These are phyloP conservation scores for Syritta pipiens DNA, from an alignment of 2,888 invertebrate species.

Conservation along the genomic window DNA sequence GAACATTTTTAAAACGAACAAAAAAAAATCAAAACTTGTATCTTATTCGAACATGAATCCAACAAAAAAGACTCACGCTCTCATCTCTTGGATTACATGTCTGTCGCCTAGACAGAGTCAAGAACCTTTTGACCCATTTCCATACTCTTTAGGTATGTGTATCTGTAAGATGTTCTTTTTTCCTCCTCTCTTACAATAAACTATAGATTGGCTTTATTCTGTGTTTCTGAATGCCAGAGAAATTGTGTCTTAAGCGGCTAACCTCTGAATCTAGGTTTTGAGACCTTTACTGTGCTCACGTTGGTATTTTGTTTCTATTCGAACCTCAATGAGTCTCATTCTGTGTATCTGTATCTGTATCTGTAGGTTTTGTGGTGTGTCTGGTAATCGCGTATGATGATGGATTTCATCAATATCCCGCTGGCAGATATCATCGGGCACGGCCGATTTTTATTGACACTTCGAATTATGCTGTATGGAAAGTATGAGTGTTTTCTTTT, in stretches of 20 bases:
- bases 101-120: constrained; percentile 7
- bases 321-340: constrained; percentile 30
- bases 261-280: constrained; percentile 49
- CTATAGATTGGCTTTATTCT: constrained; percentile 24
- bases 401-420: constrained; percentile 25
- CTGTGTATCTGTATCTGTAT: constrained; percentile 19
- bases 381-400: constrained; percentile 24
- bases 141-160: constrained; percentile 27
- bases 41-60: no score
- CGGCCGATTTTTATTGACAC: constrained; percentile 52
- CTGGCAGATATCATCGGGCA: constrained; percentile 28
- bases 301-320: constrained; percentile 27
- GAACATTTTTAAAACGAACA: constrained; percentile 30
- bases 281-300: constrained; percentile 20
- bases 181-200: constrained; percentile 10
- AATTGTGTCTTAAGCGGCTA: constrained; percentile 46
- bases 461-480: constrained; percentile 45
- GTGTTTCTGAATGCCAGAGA: constrained; percentile 29
- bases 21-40: constrained; percentile 15
- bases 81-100: neutral
- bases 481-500: constrained; percentile 44
- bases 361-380: no score
- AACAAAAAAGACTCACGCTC: no score
- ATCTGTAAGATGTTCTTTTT: constrained; percentile 6
- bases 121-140: constrained; percentile 56